These are phyloP conservation scores for Eunapius fragilis DNA, from an alignment of 37 sponge, comb jelly and placozoan genomes.

Conservation along the genomic window DNA sequence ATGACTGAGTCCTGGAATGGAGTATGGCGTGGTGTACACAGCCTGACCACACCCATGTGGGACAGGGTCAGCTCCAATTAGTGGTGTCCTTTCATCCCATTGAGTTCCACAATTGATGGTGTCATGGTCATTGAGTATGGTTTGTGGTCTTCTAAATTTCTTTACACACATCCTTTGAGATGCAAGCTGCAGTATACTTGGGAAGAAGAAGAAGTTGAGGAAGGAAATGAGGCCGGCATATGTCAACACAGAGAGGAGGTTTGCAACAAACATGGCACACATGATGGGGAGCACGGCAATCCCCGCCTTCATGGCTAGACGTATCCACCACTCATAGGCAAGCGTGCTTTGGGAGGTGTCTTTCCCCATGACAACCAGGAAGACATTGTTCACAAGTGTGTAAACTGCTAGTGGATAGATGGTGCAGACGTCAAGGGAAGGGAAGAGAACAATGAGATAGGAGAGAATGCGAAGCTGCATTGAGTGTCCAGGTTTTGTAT, in stretches of 20 bases:
- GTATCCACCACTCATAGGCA: not conserved
- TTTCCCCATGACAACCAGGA: conserved; percentile 29
- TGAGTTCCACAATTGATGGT: not conserved
- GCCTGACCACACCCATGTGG: not conserved
- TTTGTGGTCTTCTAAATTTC: not conserved
- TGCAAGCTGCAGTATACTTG: conserved; percentile 43
- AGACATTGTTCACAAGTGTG: conserved; percentile 59
- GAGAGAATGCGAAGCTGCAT: conserved; percentile 43
- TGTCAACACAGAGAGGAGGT: conserved; percentile 56
- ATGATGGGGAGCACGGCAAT: conserved; percentile 53
- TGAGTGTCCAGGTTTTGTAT: not conserved
- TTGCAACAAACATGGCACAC: conserved; percentile 65
- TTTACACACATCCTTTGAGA: conserved; percentile 56
- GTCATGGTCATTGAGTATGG: not conserved
- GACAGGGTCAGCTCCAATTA: not conserved
- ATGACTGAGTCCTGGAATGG: not conserved
- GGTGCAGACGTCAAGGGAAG: conserved; percentile 70
- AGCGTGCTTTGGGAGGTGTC: conserved; percentile 27
- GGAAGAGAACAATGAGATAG: conserved; percentile 73
- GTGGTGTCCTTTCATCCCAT: not conserved
- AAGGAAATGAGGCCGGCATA: conserved; percentile 71
- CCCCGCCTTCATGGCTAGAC: conserved; percentile 22
- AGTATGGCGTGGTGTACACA: not conserved
- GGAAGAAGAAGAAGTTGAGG: conserved; percentile 55
- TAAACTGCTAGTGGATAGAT: conserved; percentile 65